phyloP scores from a whole-genome alignment of 2,113 vertebrate species.

The Bungarus multicinctus region DNA sequence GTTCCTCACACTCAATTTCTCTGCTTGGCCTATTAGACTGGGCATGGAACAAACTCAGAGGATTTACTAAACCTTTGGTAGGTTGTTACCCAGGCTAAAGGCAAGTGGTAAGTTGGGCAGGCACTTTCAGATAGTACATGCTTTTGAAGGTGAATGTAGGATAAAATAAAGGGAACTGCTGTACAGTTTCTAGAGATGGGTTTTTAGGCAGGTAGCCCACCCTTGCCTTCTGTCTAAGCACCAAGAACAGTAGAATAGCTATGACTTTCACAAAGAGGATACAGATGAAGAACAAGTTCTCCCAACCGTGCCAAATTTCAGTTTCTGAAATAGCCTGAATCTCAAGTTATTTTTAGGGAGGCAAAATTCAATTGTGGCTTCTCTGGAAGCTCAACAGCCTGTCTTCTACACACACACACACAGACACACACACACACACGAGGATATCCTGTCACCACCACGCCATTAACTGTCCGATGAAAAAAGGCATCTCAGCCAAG shows the following conservation, averaged over 20 bases:
- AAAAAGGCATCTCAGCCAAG: constrained; percentile 31
- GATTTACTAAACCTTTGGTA: background rate
- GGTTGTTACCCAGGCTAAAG: too few species aligned
- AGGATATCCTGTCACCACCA: constrained; percentile 60
- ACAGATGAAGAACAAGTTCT: background rate
- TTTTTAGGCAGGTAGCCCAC: background rate
- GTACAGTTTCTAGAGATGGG: background rate
- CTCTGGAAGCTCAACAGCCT: constrained; percentile 32
- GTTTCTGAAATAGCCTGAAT: background rate
- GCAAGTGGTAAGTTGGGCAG: background rate
- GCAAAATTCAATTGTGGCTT: background rate
- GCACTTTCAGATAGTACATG: background rate
- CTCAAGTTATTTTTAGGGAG: background rate
- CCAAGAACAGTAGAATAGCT: background rate
- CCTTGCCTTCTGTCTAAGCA: too few species aligned
- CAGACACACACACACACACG: background rate
- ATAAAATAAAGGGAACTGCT: background rate
- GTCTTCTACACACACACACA: constrained; percentile 34
- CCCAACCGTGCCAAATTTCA: background rate
- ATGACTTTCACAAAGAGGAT: background rate
- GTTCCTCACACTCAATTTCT: background rate
- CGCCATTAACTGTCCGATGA: constrained; percentile 42
- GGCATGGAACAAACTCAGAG: background rate
- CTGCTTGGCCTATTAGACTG: background rate
- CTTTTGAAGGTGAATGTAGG: background rate